A percentile compares a stretch with the other conserved stretches of the same genome.
These are phyloP conservation scores for Tachysurus fulvidraco DNA, from an alignment of 2,113 vertebrate genomes.

Conservation along the genomic window DNA sequence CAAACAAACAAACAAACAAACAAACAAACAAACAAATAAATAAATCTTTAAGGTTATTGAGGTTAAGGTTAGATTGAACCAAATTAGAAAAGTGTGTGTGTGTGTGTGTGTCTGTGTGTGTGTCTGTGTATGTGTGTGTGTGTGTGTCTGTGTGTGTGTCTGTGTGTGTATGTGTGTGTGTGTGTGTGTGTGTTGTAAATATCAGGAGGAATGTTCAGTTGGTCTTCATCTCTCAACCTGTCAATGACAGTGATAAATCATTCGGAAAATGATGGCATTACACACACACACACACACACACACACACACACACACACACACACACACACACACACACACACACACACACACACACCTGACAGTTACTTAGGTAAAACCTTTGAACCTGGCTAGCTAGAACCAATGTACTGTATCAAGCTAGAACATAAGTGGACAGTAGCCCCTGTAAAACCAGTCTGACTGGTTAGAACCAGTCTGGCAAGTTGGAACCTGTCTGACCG, in stretches of 20 bases:
- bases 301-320: too few species aligned
- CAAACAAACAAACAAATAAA: neutral
- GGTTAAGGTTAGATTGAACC: neutral
- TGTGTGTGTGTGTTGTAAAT: neutral
- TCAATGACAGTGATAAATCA: constrained; percentile 39
- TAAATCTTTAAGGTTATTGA: neutral
- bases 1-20: neutral
- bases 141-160: neutral
- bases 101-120: neutral
- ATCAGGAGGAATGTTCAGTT: constrained; percentile 12
- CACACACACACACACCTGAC: constrained; percentile 19
- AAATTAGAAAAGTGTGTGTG: neutral
- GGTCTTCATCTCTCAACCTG: constrained; percentile 29
- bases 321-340: too few species aligned
- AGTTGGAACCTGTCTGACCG: neutral
- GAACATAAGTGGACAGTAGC: neutral
- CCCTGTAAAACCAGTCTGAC: neutral
- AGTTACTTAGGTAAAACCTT: neutral
- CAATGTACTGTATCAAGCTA: neutral
- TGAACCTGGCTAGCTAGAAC: neutral
- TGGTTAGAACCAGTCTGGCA: neutral
- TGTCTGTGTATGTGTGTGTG: neutral
- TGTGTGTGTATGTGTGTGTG: neutral
- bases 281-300: constrained; percentile 19
- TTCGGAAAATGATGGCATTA: constrained; percentile 16